phyloP scores from a whole-genome alignment of 2,888 invertebrate genomes.

The Agrotis puta region DNA sequence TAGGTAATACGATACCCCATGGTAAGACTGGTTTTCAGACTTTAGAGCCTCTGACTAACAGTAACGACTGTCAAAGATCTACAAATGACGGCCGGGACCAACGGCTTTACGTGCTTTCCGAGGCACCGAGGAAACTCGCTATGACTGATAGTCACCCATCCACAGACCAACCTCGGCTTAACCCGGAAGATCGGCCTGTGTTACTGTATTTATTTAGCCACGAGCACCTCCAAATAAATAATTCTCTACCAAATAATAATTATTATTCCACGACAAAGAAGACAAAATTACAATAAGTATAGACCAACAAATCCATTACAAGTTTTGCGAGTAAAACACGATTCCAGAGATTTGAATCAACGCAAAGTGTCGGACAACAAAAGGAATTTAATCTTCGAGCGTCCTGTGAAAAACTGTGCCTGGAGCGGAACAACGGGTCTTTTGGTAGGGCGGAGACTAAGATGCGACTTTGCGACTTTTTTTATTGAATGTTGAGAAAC shows the following conservation, averaged over 20 bases:
- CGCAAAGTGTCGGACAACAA: constrained; percentile 52
- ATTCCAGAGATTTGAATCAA: constrained; percentile 46
- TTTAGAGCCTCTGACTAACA: no score
- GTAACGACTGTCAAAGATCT: no score
- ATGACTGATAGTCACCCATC: no score
- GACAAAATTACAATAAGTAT: constrained; percentile 37
- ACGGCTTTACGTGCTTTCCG: no score
- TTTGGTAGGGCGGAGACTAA: background rate
- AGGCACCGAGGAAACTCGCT: no score
- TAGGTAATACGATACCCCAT: no score
- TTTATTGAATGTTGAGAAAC: background rate
- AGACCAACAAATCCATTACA: constrained; percentile 39
- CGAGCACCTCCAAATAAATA: constrained; percentile 9
- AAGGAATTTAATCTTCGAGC: constrained; percentile 61
- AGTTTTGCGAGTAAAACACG: constrained; percentile 50
- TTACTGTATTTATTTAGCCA: no score
- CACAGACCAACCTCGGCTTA: no score
- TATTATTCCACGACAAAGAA: constrained; percentile 25
- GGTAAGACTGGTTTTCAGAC: no score
- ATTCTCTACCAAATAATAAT: background rate
- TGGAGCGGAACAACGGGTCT: constrained; percentile 25
- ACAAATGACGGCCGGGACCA: no score
- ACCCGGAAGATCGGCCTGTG: no score
- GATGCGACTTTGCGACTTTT: constrained; percentile 31
- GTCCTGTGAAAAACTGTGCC: constrained; percentile 55